Conservation (phyloP, 2,888 invertebrate genomes). For the Hecatera dysodea region DNA sequence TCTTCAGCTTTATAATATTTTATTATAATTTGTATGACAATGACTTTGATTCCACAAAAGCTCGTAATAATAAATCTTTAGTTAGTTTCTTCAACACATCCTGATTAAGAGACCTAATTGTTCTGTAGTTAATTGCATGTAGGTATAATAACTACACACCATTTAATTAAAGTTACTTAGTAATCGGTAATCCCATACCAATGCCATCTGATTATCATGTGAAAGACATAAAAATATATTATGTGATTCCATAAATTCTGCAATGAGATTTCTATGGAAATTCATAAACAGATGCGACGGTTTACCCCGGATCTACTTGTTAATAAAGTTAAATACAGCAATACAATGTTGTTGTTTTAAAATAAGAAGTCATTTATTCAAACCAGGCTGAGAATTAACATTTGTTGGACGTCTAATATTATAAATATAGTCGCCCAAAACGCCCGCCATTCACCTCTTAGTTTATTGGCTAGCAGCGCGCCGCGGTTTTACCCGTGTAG, state of each 20-base stretch:
- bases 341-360: too few relatives aligned
- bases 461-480: too few relatives aligned
- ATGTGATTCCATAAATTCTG: conserved; percentile 45
- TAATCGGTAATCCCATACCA: conserved; percentile 22
- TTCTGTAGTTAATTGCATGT: background rate
- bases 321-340: background rate
- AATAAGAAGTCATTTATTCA: background rate
- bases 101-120: background rate
- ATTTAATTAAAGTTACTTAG: conserved; percentile 3
- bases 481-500: too few relatives aligned
- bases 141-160: background rate
- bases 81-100: background rate
- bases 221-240: conserved; percentile 45
- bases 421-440: too few relatives aligned
- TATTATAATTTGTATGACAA: too few relatives aligned
- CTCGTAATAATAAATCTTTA: background rate
- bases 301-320: background rate
- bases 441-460: too few relatives aligned
- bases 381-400: too few relatives aligned
- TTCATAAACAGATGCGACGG: background rate
- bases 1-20: too few relatives aligned
- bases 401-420: too few relatives aligned
- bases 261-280: conserved; percentile 19
- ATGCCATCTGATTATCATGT: conserved; percentile 38
- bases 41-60: background rate